phyloP scores from a whole-genome alignment of 2,113 vertebrate species.

The Podocnemis expansa region DNA sequence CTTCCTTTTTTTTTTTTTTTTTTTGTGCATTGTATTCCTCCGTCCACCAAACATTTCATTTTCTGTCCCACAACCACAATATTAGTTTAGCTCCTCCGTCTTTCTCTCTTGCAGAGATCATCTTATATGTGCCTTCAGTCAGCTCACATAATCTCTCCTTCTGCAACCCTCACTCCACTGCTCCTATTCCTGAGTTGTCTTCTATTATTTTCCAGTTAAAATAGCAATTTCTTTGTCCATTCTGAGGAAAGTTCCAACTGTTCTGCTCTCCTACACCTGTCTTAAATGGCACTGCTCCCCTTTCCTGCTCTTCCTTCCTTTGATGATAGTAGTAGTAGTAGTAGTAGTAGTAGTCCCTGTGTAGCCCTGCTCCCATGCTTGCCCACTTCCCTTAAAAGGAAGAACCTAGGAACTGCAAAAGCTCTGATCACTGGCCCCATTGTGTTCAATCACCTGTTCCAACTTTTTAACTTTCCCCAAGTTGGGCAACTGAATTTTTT shows the following conservation, averaged over 20 bases:
- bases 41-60: slow-evolving; percentile 61
- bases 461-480: not conserved
- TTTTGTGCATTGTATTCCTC: not conserved
- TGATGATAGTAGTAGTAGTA: not conserved
- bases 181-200: not conserved
- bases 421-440: not conserved
- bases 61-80: not conserved
- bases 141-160: not conserved
- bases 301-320: not conserved
- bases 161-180: not conserved
- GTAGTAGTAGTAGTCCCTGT: not conserved
- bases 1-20: not conserved
- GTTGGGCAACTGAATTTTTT: not conserved
- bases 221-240: not conserved
- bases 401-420: not conserved
- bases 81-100: not conserved
- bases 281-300: not conserved
- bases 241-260: not conserved
- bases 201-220: not conserved
- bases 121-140: not conserved
- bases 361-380: not conserved
- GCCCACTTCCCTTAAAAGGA: not conserved
- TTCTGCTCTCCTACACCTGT: not conserved
- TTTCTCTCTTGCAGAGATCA: not conserved
- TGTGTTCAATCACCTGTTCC: not conserved